Percentiles rank a stretch among this genome's conserved stretches.
These are phyloP conservation scores for Hormaphis cornu DNA, from an alignment of 1,140 invertebrate species.

Conservation along the genomic window DNA sequence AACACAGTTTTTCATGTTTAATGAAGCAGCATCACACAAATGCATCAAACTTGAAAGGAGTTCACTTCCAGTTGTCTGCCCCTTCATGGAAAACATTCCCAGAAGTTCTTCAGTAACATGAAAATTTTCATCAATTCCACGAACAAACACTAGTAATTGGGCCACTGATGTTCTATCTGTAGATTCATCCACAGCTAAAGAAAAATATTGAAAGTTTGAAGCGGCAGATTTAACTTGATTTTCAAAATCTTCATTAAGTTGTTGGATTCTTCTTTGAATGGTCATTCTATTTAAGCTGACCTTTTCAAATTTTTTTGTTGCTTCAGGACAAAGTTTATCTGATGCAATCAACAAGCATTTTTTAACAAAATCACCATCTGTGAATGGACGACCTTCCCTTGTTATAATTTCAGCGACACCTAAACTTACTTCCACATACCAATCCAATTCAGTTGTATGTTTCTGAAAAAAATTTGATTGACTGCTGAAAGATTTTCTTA, in stretches of 20 bases:
- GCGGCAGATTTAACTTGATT: not conserved
- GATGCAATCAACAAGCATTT: not conserved
- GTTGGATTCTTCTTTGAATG: not conserved
- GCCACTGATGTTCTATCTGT: not conserved
- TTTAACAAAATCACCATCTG: not conserved
- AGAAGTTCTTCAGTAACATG: too few relatives aligned
- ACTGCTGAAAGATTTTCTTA: too few relatives aligned
- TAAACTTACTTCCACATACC: too few relatives aligned
- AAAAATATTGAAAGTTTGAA: constrained; percentile 1
- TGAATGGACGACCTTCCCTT: not conserved
- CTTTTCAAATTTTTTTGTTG: not conserved
- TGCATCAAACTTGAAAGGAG: too few relatives aligned
- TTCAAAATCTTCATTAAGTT: not conserved
- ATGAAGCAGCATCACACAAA: too few relatives aligned
- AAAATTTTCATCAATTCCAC: too few relatives aligned
- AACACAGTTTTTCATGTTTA: too few relatives aligned
- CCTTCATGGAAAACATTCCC: too few relatives aligned
- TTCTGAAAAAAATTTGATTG: too few relatives aligned
- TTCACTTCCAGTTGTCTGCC: too few relatives aligned
- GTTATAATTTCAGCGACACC: not conserved
- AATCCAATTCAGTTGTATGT: too few relatives aligned
- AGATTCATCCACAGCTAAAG: not conserved
- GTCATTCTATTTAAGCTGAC: not conserved
- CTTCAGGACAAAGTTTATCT: not conserved
- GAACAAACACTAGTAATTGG: too few relatives aligned